Base-by-base conservation (phyloP, 2,888 invertebrate species). In the Microchrysa polita region DNA sequence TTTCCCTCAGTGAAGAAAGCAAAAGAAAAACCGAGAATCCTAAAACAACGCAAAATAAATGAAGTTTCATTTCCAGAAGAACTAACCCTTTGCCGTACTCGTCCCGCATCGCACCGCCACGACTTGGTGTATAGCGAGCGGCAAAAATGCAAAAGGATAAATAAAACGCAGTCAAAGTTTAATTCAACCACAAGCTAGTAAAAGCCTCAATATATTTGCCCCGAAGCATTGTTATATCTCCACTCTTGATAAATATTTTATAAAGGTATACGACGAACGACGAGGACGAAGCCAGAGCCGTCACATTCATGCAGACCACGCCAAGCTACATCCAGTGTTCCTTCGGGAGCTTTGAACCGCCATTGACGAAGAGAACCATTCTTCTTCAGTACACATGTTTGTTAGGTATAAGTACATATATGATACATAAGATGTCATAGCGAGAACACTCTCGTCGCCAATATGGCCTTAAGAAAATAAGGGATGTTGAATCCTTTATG, bases 401-500 rank as follows among this genome's bases (percentile, higher is more conserved):
- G n/a, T n/a, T n/a, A n/a, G n/a, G n/a, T n/a, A n/a, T n/a, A 48
- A 2, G 48, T n/a, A 12, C 10, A 12, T n/a, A 48, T 48, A 4
- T n/a, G 20, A 44, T 34, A 48, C 42, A 65, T 44, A 65, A 65
- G 42, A 22, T 48, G 44, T 48, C 42, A 65, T n/a, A n/a, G 44
- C 65, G 44, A 48, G 48, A 18, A 65, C 27, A 48, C 27, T 34
- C 27, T 34, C 27, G 65, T 48, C 48, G 44, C 1, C 27, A 10
- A 65, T 48, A 48, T 48, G 22, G 65, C 65, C 48, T 48, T 22
- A 65, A 48, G 65, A 65, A 65, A 65, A 65, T 65, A 65, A 42
- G 65, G 65, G 65, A 65, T 65, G 65, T 48, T 65, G 65, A 65
- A 48, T 65, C 42, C 65, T 65, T 40, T 48, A 65, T 65, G 65